Conservation (phyloP, 2,113 vertebrate genomes). For the Lamprologus callipterus region DNA sequence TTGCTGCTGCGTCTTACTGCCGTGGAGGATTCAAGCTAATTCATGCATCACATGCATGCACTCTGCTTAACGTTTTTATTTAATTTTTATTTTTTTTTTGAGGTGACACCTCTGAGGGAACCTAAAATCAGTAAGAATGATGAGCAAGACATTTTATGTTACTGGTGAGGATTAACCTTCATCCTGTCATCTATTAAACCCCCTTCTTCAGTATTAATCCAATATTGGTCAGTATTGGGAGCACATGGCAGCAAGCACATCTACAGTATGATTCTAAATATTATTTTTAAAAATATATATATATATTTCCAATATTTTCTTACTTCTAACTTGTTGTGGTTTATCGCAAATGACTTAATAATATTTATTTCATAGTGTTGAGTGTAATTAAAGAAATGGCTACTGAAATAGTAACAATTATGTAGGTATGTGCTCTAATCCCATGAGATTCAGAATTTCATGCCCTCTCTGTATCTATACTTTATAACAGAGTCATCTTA, state of each 20-base stretch:
- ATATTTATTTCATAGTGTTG: neutral
- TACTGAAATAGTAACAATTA: neutral
- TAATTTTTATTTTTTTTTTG: neutral
- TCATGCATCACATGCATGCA: neutral
- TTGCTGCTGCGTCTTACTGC: conserved; percentile 14
- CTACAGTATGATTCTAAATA: neutral
- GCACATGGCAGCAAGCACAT: neutral
- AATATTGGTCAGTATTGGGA: neutral
- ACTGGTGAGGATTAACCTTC: neutral
- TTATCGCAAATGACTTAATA: neutral
- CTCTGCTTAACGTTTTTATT: neutral
- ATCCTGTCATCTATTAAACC: neutral
- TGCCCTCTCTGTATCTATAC: neutral
- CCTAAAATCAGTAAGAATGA: neutral
- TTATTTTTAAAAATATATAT: neutral
- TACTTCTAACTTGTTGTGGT: neutral
- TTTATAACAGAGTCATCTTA: rapidly evolving
- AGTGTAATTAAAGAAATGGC: neutral
- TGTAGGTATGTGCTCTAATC: neutral
- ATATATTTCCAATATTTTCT: neutral
- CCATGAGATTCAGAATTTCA: neutral
- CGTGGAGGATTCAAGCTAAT: conserved; percentile 14
- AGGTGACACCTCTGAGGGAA: neutral
- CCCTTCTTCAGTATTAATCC: neutral
- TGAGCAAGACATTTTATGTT: neutral